phyloP scores from a whole-genome alignment of 2,113 vertebrate genomes.

The Epinephelus fuscoguttatus region DNA sequence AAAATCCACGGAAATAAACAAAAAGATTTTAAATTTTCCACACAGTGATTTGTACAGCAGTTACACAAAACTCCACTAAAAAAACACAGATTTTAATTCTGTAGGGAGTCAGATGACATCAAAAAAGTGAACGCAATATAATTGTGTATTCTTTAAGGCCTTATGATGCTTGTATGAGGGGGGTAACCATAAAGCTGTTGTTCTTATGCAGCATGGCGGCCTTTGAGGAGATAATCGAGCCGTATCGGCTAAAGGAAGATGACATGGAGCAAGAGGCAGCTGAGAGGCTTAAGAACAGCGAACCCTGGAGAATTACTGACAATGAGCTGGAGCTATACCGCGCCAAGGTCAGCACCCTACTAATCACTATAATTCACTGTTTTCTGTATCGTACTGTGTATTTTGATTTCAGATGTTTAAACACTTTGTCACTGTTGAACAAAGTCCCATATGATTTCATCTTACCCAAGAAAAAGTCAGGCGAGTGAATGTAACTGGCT shows the following conservation, averaged over 20 bases:
- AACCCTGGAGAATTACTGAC: constrained; percentile 97
- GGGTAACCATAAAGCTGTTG: background rate
- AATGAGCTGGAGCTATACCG: constrained; percentile 97
- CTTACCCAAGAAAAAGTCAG: too few species aligned
- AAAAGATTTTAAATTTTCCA: too few species aligned
- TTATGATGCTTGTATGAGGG: background rate
- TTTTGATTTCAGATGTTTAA: background rate
- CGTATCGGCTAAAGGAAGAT: constrained; percentile 94
- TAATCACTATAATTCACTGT: background rate
- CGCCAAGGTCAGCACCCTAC: constrained; percentile 88
- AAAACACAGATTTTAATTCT: too few species aligned
- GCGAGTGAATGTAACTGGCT: too few species aligned
- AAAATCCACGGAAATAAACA: too few species aligned
- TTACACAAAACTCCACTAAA: too few species aligned
- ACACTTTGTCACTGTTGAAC: too few species aligned
- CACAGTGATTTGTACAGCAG: too few species aligned
- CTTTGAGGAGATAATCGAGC: constrained; percentile 96
- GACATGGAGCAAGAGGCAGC: constrained; percentile 97
- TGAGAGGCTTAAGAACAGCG: constrained; percentile 96
- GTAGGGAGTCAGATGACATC: too few species aligned
- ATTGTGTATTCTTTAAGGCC: background rate
- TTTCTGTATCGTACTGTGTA: rapidly evolving
- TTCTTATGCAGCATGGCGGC: constrained; percentile 84
- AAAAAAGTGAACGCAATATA: background rate
- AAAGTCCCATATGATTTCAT: too few species aligned